A percentile compares a stretch with the other conserved stretches of the same genome.
These are phyloP conservation scores for Eristalis pertinax DNA, from an alignment of 2,888 invertebrate genomes.

Conservation along the genomic window DNA sequence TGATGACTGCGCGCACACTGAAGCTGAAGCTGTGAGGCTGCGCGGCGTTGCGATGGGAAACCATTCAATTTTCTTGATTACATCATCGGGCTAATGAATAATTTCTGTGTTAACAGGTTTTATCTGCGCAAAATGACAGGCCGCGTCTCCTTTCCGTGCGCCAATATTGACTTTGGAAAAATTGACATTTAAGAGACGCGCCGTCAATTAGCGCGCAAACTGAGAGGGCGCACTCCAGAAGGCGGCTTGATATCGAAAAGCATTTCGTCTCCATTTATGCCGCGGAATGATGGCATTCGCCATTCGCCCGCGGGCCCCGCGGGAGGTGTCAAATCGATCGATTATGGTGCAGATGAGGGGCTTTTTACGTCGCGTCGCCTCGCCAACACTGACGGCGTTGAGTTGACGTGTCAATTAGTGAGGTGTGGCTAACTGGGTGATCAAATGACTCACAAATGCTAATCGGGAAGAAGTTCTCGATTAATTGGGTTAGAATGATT, in stretches of 20 bases:
- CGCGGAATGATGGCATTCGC: too few species aligned
- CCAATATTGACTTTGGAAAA: conserved; percentile 33
- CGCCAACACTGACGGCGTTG: not conserved
- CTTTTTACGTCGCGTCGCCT: not conserved
- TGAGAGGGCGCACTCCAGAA: not conserved
- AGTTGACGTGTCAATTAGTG: conserved; percentile 46
- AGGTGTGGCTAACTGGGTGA: conserved; percentile 23
- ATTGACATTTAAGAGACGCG: not conserved
- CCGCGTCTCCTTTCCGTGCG: conserved; percentile 10
- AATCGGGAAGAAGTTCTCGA: conserved; percentile 33
- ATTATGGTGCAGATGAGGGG: not conserved
- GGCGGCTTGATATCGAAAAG: not conserved
- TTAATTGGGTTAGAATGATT: conserved; percentile 36
- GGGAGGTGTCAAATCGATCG: conserved; percentile 14
- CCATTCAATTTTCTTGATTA: conserved; percentile 69
- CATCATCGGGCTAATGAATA: conserved; percentile 69
- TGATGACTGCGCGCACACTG: conserved; percentile 32
- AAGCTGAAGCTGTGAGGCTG: not conserved
- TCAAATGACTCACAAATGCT: conserved; percentile 37
- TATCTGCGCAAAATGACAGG: conserved; percentile 27
- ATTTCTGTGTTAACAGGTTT: conserved; percentile 68
- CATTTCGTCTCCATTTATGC: conserved; percentile 27
- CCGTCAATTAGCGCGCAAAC: conserved; percentile 2
- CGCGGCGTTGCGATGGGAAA: conserved; percentile 27
- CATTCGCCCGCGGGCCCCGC: not conserved